Evolutionary conservation across 2,888 invertebrate genomes (phyloP).

Genomic region (Drosophila phalerata): DNA sequence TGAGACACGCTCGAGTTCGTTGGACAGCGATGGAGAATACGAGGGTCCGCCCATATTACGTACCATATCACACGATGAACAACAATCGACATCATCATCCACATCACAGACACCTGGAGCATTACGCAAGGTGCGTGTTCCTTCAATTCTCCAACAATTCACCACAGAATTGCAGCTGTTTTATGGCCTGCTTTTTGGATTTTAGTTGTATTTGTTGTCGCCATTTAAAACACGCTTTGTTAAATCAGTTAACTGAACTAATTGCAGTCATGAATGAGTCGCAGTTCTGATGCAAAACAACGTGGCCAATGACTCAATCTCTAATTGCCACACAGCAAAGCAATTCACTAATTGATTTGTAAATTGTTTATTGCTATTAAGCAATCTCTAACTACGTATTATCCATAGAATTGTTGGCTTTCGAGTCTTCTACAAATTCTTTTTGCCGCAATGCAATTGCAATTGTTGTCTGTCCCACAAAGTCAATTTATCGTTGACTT

Average conservation of each 20-base stretch:
- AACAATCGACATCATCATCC: constrained; percentile 68
- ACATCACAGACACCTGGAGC: constrained; percentile 86
- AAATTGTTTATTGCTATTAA: constrained; percentile 4
- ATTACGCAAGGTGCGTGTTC: constrained; percentile 83
- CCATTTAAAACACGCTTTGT: constrained; percentile 6
- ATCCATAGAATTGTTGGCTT: background rate
- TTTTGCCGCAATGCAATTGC: no score
- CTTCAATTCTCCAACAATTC: background rate
- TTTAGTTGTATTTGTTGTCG: background rate
- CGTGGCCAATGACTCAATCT: background rate
- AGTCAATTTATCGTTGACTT: no score
- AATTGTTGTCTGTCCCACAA: no score
- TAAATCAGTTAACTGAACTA: constrained; percentile 13
- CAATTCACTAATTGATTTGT: constrained; percentile 9
- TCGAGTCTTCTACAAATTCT: background rate
- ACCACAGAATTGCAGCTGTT: background rate
- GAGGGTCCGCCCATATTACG: constrained; percentile 87
- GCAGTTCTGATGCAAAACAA: background rate
- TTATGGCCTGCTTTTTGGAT: constrained; percentile 4
- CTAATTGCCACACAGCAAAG: constrained; percentile 2
- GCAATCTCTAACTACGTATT: background rate
- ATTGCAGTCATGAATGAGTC: constrained; percentile 10
- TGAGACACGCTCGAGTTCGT: constrained; percentile 86
- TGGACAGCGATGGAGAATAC: constrained; percentile 87
- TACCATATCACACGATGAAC: constrained; percentile 89